These are phyloP conservation scores for Parus major DNA, from an alignment of 2,113 vertebrate genomes.

Conservation along the genomic window DNA sequence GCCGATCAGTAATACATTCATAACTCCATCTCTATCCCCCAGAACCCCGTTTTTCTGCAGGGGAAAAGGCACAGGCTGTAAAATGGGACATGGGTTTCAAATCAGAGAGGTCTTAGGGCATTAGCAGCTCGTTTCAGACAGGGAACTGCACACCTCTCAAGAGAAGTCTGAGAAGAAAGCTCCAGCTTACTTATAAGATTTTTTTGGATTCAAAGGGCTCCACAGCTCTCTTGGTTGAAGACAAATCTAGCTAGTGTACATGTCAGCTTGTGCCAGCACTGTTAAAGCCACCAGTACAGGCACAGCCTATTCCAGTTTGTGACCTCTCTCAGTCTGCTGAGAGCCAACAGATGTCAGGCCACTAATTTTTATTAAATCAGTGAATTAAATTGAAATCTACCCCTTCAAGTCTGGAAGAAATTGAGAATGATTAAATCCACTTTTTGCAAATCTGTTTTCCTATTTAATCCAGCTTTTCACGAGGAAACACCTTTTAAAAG, in stretches of 20 bases:
- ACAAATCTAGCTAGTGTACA: background rate
- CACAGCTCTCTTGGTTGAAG: background rate
- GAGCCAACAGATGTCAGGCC: background rate
- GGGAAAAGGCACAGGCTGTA: background rate
- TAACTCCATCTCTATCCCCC: background rate
- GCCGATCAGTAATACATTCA: background rate
- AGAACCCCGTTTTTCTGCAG: background rate
- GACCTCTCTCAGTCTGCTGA: background rate
- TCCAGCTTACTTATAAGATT: background rate
- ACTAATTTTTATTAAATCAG: background rate
- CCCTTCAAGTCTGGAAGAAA: background rate
- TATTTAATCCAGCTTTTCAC: background rate
- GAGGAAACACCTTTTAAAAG: background rate
- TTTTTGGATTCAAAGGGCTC: background rate
- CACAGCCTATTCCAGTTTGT: background rate
- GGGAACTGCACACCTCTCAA: background rate
- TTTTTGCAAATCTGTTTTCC: background rate
- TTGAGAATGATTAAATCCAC: background rate
- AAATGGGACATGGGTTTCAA: background rate
- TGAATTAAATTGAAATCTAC: background rate
- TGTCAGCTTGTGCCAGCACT: background rate
- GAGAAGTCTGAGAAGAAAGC: background rate
- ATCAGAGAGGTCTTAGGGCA: background rate
- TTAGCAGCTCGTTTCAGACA: background rate
- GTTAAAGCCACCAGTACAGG: background rate